Conservation (phyloP, 2,888 invertebrate species). For the Antheraea yamamai region DNA sequence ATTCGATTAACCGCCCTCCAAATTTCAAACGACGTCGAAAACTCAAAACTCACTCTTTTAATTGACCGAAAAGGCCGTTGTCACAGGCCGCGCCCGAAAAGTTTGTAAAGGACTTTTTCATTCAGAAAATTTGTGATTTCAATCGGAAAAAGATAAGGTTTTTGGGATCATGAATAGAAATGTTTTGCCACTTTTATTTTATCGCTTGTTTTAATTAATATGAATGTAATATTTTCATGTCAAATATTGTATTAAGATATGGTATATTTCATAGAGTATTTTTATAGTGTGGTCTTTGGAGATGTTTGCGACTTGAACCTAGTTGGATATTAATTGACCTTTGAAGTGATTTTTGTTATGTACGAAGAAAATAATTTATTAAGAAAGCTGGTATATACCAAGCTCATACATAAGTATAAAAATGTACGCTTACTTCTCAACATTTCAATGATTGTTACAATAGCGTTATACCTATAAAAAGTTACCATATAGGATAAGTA, state of each 20-base stretch:
- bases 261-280: neutral
- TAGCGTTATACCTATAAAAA: too few relatives aligned
- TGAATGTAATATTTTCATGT: conserved; percentile 5
- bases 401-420: too few relatives aligned
- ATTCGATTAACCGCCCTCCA: conserved; percentile 53
- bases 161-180: conserved; percentile 16
- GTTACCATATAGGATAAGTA: too few relatives aligned
- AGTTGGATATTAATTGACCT: too few relatives aligned
- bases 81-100: conserved; percentile 41
- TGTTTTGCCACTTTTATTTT: conserved; percentile 16
- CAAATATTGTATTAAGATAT: neutral
- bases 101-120: conserved; percentile 39
- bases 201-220: conserved; percentile 16
- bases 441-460: too few relatives aligned
- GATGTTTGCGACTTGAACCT: too few relatives aligned
- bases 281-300: too few relatives aligned
- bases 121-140: conserved; percentile 33
- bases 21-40: conserved; percentile 40
- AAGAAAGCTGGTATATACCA: too few relatives aligned
- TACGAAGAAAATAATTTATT: too few relatives aligned
- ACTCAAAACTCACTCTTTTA: conserved; percentile 50
- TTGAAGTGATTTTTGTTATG: too few relatives aligned
- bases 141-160: conserved; percentile 32
- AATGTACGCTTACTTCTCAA: too few relatives aligned
- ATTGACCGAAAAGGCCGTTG: conserved; percentile 49